Evolutionary conservation across 2,888 invertebrate species (phyloP), one percentile per base, ranked within the genome.

Genomic region (Phoronis australis): DNA sequence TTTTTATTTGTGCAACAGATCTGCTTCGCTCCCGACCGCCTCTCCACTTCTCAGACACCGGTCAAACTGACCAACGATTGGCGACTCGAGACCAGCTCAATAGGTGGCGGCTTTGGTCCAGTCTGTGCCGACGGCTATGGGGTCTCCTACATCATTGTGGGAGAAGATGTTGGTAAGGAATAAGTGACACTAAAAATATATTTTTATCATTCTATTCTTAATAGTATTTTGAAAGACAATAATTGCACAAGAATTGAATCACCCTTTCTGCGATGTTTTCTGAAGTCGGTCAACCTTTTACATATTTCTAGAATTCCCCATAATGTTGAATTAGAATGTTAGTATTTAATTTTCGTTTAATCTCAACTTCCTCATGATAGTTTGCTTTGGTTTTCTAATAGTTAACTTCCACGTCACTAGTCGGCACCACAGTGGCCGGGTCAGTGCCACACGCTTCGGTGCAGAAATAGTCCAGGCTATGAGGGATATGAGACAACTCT

Each of bases 21-120:
- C 40, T 47, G 59, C 37, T 57, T 55, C 46, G 57, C 49, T 48
- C 56, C 57, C 40, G 54, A 66, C 55, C 48, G 57, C n/a, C 50
- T 68, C 52, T 67, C 67, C 42, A 67, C 67, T 22, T 68, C 68
- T 3, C 68, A 68, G 58, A 66, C 66, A 0, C 68, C 68, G 2
- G 64, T 62, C 24, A 52, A 57, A 31, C 57, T 62, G 42, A 57
- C 58, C 12, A 56, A 62, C 31, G 37, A 55, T 5, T 62, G 62
- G 58, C 51, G 43, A 2, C 44, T 59, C 35, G 55, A 62, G 37
- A 42, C 50, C 3, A 61, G 60, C 21, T 59, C 57, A 45, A 49
- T 59, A 22, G 63, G 61, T n/a, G 68, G 68, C 3, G 67, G 68
- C 4, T 68, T 68, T 49, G 51, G 55, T 9, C 54, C 66, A 1